Conservation (phyloP, 2,888 invertebrate genomes). For the Mythimna albipuncta region DNA sequence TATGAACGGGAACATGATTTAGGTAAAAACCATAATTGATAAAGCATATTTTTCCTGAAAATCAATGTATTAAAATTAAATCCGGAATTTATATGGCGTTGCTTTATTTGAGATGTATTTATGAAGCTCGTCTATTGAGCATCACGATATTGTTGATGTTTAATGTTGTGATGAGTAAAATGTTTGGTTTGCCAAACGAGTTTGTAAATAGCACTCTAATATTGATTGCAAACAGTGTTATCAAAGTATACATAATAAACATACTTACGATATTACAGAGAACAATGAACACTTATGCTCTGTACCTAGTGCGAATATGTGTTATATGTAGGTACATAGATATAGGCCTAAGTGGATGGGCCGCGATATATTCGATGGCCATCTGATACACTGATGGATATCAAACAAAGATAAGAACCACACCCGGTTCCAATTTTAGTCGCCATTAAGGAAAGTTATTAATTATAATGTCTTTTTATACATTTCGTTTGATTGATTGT, state of each 20-base stretch:
- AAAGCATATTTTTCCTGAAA: constrained; percentile 7
- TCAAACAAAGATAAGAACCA: constrained; percentile 50
- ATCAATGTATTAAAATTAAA: neutral
- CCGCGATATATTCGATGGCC: constrained; percentile 26
- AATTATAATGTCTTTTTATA: constrained; percentile 5
- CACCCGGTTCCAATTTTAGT: constrained; percentile 24
- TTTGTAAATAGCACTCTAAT: constrained; percentile 54
- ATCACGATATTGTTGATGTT: constrained; percentile 39
- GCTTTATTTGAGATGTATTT: neutral
- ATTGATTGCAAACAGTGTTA: constrained; percentile 52
- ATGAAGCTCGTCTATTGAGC: constrained; percentile 6
- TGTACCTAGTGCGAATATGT: constrained; percentile 34
- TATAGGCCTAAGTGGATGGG: constrained; percentile 47
- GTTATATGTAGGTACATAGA: constrained; percentile 48
- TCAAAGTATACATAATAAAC: constrained; percentile 35
- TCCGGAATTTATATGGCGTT: neutral
- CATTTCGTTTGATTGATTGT: constrained; percentile 2
- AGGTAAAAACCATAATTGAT: neutral
- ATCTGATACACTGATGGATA: constrained; percentile 49
- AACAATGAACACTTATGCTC: constrained; percentile 53
- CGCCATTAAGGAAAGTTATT: constrained; percentile 37
- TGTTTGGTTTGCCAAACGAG: constrained; percentile 48
- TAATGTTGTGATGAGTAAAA: constrained; percentile 28
- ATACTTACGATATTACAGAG: constrained; percentile 46
- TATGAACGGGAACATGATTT: constrained; percentile 10